Evolutionary conservation across 2,797 vertebrate species (phyloP), one percentile per base, ranked within the genome.

Genomic region (Delichon dasypus): DNA sequence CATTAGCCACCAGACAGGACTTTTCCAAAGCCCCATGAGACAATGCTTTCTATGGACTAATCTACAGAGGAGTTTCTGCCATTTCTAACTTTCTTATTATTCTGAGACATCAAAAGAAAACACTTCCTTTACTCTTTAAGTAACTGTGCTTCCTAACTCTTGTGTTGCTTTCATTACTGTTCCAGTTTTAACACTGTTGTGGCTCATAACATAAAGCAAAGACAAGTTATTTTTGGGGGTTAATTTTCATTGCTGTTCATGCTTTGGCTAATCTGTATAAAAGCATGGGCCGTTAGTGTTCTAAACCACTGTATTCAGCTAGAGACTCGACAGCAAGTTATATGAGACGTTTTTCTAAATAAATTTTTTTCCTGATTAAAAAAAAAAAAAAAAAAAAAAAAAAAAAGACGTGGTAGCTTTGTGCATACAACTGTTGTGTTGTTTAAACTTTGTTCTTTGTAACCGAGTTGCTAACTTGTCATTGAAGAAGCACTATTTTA

Each of bases 41-140:
- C 96, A 96, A 97, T 96, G 98, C 98, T 98, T 98, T 98, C 97
- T 97, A 98, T 98, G 98, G 98, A 98, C 97, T 98, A 97, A 97
- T 96, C 98, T 96, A 92, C 98, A 97, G 97, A 97, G 97, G 98
- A 98, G 97, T 98, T 98, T 97, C 97, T 97, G 95, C 94, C 95
- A 96, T 97, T 96, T 97, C 95, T 96, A 97, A 97, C 94, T 97
- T 95, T 95, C 94, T 95, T 97, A 96, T 75, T 94, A 93, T 94
- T 96, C 94, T 95, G 93, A 95, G 73, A 95, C 95, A 95, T 96
- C 93, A 97, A 94, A 95, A 95, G 95, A 97, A 94, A 97, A 96
- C 45, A 88, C 55, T 96, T 86, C 66, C 79, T 97, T 97, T 95
- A 94, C 80, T 97, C 95, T 93, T 92, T 95, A 94, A 93, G 94